phyloP scores from a whole-genome alignment of 2,113 vertebrate genomes.

The Hypomesus transpacificus region DNA sequence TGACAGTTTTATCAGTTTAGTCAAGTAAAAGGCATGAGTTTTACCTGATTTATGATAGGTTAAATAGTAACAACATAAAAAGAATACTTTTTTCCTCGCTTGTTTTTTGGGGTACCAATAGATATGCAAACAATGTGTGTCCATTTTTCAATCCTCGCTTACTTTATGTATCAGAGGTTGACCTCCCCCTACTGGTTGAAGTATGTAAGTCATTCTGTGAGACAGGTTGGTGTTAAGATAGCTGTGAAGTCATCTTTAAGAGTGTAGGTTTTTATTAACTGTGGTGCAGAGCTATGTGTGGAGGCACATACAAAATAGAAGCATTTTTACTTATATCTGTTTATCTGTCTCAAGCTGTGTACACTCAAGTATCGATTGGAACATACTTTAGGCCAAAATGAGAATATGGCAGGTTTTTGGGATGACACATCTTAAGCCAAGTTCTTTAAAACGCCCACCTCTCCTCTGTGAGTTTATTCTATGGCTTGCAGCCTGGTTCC shows the following conservation, averaged over 20 bases:
- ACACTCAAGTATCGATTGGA: slow-evolving; percentile 55
- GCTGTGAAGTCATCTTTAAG: neutral
- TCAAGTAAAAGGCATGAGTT: too few relatives aligned
- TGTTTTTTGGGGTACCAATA: too few relatives aligned
- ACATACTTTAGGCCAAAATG: slow-evolving; percentile 55
- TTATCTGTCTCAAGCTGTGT: slow-evolving; percentile 17
- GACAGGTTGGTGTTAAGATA: neutral
- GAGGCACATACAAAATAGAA: too few relatives aligned
- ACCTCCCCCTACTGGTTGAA: slow-evolving; percentile 64
- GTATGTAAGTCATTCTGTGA: neutral
- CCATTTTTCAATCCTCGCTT: neutral
- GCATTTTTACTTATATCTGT: too few relatives aligned
- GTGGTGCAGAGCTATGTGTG: slow-evolving; percentile 31
- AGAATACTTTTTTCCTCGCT: too few relatives aligned
- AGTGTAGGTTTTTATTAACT: slow-evolving; percentile 29
- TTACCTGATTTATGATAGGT: too few relatives aligned
- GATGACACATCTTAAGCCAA: slow-evolving; percentile 65
- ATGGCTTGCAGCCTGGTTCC: slow-evolving; percentile 56
- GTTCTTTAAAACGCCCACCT: slow-evolving; percentile 61
- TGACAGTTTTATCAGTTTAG: slow-evolving; percentile 19
- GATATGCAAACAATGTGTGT: slow-evolving; percentile 15
- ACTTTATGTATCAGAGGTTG: slow-evolving; percentile 42
- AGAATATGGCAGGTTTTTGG: slow-evolving; percentile 44
- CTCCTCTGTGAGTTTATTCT: slow-evolving; percentile 56
- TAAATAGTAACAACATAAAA: too few relatives aligned